Evolutionary conservation across 2,797 vertebrate genomes (phyloP).

Genomic region (Acomys russatus): DNA sequence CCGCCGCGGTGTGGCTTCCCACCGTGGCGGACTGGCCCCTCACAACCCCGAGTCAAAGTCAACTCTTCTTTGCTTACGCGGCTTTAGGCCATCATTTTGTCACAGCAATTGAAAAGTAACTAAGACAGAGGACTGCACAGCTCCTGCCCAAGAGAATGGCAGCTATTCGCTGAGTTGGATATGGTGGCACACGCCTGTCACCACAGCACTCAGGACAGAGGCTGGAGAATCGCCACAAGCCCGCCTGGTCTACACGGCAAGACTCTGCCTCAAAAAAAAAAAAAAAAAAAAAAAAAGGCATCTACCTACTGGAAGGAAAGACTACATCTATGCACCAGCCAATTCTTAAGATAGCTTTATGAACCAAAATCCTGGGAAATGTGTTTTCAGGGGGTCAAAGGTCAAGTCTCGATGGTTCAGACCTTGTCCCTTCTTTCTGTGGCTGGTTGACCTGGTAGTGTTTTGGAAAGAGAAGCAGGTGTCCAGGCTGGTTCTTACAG

Average conservation of each 20-base stretch:
- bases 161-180: not conserved
- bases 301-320: slow-evolving; percentile 7
- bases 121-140: not conserved
- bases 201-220: not conserved
- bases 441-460: not conserved
- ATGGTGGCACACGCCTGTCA: not conserved
- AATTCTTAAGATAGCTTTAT: not conserved
- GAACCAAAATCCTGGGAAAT: not conserved
- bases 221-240: not conserved
- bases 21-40: no score
- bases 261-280: not conserved
- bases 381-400: slow-evolving; percentile 26
- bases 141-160: not conserved
- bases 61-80: not conserved
- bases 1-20: no score
- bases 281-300: not conserved
- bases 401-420: not conserved
- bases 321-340: not conserved
- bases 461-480: not conserved
- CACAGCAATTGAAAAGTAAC: not conserved
- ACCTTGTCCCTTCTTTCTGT: not conserved
- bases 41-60: not conserved
- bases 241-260: not conserved
- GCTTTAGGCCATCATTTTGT: not conserved
- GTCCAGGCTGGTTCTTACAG: not conserved